Evolutionary conservation across 2,113 vertebrate species (phyloP).

Genomic region (Notechis scutatus): DNA sequence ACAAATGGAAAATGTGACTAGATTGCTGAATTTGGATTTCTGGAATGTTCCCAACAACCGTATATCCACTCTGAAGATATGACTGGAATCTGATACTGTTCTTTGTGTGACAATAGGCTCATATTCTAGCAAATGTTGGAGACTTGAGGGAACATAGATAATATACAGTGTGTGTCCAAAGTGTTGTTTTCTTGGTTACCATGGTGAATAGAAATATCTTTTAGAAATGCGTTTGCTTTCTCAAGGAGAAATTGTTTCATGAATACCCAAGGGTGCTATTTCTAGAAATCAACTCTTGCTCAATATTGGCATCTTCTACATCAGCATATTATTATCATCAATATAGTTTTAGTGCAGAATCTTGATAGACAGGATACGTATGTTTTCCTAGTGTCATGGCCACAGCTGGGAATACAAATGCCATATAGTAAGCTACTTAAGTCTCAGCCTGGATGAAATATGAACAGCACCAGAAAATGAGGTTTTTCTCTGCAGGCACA

Average conservation of each 20-base stretch:
- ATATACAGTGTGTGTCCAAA: not conserved
- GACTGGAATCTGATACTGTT: not conserved
- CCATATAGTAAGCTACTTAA: not conserved
- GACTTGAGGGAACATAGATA: not conserved
- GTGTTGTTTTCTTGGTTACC: not conserved
- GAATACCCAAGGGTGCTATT: conserved; percentile 27
- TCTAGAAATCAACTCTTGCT: conserved; percentile 40
- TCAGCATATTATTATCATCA: conserved; percentile 20
- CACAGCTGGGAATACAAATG: not conserved
- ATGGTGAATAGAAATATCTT: conserved; percentile 2
- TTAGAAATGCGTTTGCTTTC: conserved; percentile 31
- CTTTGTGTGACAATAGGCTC: not conserved
- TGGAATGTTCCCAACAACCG: not conserved
- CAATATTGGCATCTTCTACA: conserved; percentile 35
- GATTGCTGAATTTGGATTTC: not conserved
- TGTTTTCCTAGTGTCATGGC: not conserved
- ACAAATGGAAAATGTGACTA: not conserved
- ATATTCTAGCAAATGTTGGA: not conserved
- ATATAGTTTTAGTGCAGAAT: conserved; percentile 4
- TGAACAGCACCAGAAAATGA: not conserved
- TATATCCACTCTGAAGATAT: not conserved
- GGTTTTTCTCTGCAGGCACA: not conserved
- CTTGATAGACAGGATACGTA: conserved; percentile 22
- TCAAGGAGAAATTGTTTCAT: conserved; percentile 9
- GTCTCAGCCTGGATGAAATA: not conserved